Evolutionary conservation across 2,888 invertebrate species (phyloP), one percentile per base, ranked within the genome.

Genomic region (Meliscaeva auricollis): DNA sequence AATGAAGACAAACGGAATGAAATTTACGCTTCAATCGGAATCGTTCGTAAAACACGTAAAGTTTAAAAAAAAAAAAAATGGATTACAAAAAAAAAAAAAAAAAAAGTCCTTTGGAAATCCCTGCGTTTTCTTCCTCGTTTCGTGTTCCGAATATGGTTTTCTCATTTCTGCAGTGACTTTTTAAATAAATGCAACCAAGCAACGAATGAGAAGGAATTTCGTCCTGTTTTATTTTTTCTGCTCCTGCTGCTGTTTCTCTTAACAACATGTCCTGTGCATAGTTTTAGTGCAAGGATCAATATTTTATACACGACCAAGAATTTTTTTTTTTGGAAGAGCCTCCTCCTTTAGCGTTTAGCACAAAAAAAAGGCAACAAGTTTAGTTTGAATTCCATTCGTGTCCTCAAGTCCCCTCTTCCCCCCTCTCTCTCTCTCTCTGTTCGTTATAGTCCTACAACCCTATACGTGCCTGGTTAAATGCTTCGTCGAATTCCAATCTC

Each of bases 111-210:
- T 64, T 35, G 11, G 0, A 3, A 64, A 66, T 66, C 66, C 35
- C 50, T 35, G 66, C 50, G 35, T 50, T 66, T 66, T 75, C 38
- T 69, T 35, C 9, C 3, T 41, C 7, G 7, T 35, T 54, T 84
- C 80, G 46, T 84, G 84, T 66, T 44, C 72, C 38, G 84, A 84
- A 80, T 84, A 54, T 15, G 38, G 35, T 56, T 70, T 74, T 0
- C 30, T 41, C 0, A 15, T 46, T 44, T 13, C 46, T 62, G 35
- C 79, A 64, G 30, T 46, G 52, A 46, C 38, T 62, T 68, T 48
- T 22, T 80, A 41, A 80, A 84, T 84, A 50, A 50, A 84, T 76
- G 66, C 70, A 84, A 80, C 80, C 30, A 79, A 72, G 80, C 70
- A 60, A 22, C 52, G 30, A 79, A 32, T 17, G 30, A 46, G 26